Percentiles rank a stretch among this genome's conserved stretches.
phyloP scores from a whole-genome alignment of 2,113 vertebrate species.

The Aphyosemion australe region DNA sequence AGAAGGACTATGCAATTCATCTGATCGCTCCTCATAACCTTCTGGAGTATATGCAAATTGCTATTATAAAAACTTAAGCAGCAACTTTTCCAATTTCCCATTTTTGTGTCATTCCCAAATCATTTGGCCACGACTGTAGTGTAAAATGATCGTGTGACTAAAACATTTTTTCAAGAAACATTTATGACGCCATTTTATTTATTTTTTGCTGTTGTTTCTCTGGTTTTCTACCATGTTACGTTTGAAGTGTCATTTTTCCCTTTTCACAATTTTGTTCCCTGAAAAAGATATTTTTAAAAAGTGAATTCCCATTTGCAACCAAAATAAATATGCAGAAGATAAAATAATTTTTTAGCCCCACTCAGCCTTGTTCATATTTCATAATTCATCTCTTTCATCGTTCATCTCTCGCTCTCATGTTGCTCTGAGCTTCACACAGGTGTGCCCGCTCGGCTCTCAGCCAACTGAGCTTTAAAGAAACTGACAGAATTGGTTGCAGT shows the following conservation, averaged over 20 bases:
- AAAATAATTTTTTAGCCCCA: conserved; percentile 1
- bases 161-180: too few species aligned
- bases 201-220: too few species aligned
- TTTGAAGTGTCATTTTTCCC: not conserved
- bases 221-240: not conserved
- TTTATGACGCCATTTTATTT: too few species aligned
- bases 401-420: conserved; percentile 30
- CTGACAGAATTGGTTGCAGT: conserved; percentile 73
- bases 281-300: not conserved
- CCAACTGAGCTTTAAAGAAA: conserved; percentile 69
- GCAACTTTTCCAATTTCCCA: too few species aligned
- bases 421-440: conserved; percentile 37
- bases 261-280: not conserved
- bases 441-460: conserved; percentile 27
- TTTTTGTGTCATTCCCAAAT: too few species aligned
- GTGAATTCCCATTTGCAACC: not conserved
- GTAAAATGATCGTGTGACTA: too few species aligned
- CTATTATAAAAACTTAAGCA: too few species aligned
- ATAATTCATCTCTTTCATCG: conserved; percentile 36
- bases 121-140: too few species aligned
- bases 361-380: not conserved
- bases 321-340: not conserved
- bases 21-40: too few species aligned
- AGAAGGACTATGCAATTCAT: too few species aligned
- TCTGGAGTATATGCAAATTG: too few species aligned